Evolutionary conservation across 2,797 vertebrate species (phyloP).

Genomic region (Peromyscus eremicus): DNA sequence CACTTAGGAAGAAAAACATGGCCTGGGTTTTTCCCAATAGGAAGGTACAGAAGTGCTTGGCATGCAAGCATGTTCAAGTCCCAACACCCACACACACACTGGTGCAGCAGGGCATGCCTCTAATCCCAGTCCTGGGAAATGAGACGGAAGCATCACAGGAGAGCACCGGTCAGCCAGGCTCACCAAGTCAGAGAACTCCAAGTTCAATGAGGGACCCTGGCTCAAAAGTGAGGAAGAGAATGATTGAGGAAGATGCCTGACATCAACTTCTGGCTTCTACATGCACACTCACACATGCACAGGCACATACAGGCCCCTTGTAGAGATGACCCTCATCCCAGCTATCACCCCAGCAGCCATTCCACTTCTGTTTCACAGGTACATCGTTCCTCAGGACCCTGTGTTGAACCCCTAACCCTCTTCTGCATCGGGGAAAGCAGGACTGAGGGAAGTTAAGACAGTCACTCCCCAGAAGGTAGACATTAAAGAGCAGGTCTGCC

Average conservation of each 20-base stretch:
- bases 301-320: neutral
- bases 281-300: neutral
- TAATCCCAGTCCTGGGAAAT: neutral
- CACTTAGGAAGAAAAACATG: rapidly evolving
- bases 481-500: neutral
- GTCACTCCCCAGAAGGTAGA: neutral
- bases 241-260: neutral
- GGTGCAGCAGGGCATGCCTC: neutral
- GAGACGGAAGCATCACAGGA: neutral
- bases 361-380: neutral
- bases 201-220: neutral
- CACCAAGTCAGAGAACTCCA: neutral
- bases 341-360: neutral
- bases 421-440: neutral
- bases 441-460: neutral
- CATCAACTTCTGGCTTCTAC: neutral
- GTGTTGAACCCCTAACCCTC: neutral
- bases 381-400: rapidly evolving
- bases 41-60: neutral
- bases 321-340: neutral
- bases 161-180: neutral
- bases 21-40: neutral
- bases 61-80: neutral
- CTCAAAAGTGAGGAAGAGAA: neutral
- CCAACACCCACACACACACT: too few relatives aligned